Conservation (phyloP, 2,888 invertebrate species). For the Cheilosia vernalis region DNA sequence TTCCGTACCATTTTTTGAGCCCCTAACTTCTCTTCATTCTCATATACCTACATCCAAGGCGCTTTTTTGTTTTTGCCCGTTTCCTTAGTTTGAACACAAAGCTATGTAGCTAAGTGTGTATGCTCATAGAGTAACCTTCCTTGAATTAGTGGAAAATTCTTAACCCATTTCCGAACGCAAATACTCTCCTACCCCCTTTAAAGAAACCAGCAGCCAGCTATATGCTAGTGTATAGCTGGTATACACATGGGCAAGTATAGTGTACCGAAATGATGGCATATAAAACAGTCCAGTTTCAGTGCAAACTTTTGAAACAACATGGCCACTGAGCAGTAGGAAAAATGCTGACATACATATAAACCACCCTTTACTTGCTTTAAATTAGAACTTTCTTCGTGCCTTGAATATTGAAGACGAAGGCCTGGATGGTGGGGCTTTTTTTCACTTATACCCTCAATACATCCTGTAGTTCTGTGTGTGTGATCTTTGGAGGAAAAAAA, state of each 20-base stretch:
- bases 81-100: constrained; percentile 18
- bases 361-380: constrained; percentile 80
- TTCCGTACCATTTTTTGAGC: constrained; percentile 10
- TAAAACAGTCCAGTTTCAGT: constrained; percentile 74
- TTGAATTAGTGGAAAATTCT: constrained; percentile 74
- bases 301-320: constrained; percentile 73
- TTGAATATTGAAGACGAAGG: constrained; percentile 82
- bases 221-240: constrained; percentile 21
- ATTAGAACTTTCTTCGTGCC: constrained; percentile 83
- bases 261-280: constrained; percentile 74
- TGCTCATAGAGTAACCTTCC: constrained; percentile 59
- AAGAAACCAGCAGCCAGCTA: constrained; percentile 59
- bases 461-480: constrained; percentile 71
- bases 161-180: constrained; percentile 75
- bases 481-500: constrained; percentile 67
- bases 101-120: constrained; percentile 29
- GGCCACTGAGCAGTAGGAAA: constrained; percentile 75
- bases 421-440: constrained; percentile 76
- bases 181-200: constrained; percentile 63
- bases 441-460: constrained; percentile 70
- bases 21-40: constrained; percentile 12
- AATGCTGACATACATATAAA: constrained; percentile 76
- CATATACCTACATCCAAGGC: neutral
- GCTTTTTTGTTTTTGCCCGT: neutral
- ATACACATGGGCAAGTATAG: constrained; percentile 60